A percentile compares a stretch with the other conserved stretches of the same genome.
These are phyloP conservation scores for Lateolabrax maculatus DNA, from an alignment of 2,797 vertebrate species.

Conservation along the genomic window DNA sequence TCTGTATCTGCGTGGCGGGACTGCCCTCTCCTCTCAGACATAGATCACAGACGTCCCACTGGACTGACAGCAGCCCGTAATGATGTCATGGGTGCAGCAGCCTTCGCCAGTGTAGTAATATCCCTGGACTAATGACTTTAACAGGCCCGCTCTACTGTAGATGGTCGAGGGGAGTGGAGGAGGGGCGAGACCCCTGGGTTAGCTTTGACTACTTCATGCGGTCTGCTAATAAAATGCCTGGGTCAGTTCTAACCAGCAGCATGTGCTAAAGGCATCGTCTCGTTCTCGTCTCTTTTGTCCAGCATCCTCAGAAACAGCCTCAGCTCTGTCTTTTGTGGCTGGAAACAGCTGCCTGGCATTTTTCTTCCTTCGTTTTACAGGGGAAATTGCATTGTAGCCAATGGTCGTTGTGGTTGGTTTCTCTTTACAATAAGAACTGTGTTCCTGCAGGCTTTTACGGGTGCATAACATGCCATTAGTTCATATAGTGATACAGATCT, in stretches of 20 bases:
- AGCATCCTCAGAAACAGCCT: constrained; percentile 62
- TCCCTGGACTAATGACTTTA: constrained; percentile 80
- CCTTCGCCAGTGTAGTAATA: constrained; percentile 74
- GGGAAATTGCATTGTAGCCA: constrained; percentile 76
- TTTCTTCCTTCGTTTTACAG: constrained; percentile 62
- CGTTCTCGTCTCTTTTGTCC: constrained; percentile 57
- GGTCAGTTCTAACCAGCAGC: constrained; percentile 66
- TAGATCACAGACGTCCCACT: constrained; percentile 69
- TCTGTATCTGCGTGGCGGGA: constrained; percentile 59
- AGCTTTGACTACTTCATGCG: constrained; percentile 72
- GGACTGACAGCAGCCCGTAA: constrained; percentile 75
- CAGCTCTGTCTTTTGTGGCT: constrained; percentile 69
- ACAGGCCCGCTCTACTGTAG: constrained; percentile 72
- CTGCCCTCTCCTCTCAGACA: constrained; percentile 65
- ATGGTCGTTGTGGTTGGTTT: constrained; percentile 60
- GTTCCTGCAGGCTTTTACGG: constrained; percentile 55
- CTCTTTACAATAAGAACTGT: constrained; percentile 65
- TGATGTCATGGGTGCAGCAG: constrained; percentile 85
- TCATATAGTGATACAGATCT: constrained; percentile 38
- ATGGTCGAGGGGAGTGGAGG: constrained; percentile 56
- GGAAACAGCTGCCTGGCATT: constrained; percentile 77
- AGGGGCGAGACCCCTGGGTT: constrained; percentile 71
- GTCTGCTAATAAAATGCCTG: constrained; percentile 77
- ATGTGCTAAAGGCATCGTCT: constrained; percentile 80
- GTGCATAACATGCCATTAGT: constrained; percentile 55